Percentiles rank a stretch among this genome's conserved stretches.
phyloP scores from a whole-genome alignment of 2,113 vertebrate species.

The Hiodon tergisus region DNA sequence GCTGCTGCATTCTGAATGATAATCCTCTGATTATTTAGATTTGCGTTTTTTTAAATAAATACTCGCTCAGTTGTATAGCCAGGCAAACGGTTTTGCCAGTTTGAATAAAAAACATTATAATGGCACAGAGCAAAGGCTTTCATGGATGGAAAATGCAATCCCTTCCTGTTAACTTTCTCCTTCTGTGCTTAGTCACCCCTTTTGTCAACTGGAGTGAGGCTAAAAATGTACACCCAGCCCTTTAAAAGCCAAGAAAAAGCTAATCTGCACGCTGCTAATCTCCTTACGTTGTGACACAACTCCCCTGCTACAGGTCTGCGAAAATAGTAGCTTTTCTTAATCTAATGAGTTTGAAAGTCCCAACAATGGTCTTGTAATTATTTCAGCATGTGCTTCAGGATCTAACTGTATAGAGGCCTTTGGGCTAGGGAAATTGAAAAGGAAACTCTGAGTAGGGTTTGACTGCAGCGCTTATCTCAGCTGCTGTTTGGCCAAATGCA shows the following conservation, averaged over 20 bases:
- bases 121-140: constrained; percentile 9
- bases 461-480: neutral
- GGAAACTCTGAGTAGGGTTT: neutral
- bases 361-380: neutral
- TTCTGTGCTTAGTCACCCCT: neutral
- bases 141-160: neutral
- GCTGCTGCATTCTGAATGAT: neutral
- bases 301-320: neutral
- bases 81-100: neutral
- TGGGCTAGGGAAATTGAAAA: neutral
- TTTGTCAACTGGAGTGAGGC: constrained; percentile 1
- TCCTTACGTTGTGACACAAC: constrained; percentile 5
- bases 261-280: neutral
- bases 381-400: neutral
- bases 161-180: neutral
- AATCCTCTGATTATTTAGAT: constrained; percentile 12
- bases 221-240: constrained; percentile 6
- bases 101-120: constrained; percentile 8
- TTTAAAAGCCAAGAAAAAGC: neutral
- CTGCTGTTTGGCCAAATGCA: neutral
- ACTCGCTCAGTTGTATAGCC: constrained; percentile 11
- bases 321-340: neutral
- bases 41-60: constrained; percentile 19
- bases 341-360: neutral
- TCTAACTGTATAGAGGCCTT: neutral